Evolutionary conservation across 2,797 vertebrate species (phyloP).

Genomic region (Tamandua tetradactyla): DNA sequence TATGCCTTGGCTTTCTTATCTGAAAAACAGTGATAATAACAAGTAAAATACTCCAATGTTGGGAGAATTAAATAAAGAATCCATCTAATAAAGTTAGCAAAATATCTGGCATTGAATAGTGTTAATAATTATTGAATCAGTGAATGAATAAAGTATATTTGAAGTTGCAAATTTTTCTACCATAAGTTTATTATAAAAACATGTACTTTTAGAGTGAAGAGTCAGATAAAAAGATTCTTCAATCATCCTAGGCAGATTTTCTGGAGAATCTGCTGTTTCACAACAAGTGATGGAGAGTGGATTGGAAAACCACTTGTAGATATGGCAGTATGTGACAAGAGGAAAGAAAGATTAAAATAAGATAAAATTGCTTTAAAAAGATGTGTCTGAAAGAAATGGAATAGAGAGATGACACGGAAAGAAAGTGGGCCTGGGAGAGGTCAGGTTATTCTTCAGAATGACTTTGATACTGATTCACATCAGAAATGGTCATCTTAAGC

Average conservation of each 20-base stretch:
- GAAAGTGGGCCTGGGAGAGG: background rate
- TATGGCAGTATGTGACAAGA: background rate
- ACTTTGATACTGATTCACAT: background rate
- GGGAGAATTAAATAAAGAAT: background rate
- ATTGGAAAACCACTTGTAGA: background rate
- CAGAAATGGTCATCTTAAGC: background rate
- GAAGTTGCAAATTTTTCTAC: background rate
- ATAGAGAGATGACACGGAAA: background rate
- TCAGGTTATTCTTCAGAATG: background rate
- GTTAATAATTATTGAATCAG: background rate
- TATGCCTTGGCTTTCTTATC: background rate
- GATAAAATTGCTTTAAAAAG: background rate
- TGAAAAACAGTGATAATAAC: background rate
- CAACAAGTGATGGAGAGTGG: background rate
- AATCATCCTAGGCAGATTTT: background rate
- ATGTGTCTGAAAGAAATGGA: background rate
- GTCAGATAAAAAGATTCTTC: background rate
- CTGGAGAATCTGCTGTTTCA: background rate
- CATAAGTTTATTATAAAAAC: background rate
- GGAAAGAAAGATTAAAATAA: background rate
- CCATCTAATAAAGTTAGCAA: background rate
- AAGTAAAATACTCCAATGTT: background rate
- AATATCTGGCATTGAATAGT: background rate
- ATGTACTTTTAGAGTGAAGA: background rate
- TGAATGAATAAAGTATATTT: background rate